Evolutionary conservation across 2,888 invertebrate species (phyloP), one percentile per base, ranked within the genome.

Genomic region (Drymonia ruficornis): DNA sequence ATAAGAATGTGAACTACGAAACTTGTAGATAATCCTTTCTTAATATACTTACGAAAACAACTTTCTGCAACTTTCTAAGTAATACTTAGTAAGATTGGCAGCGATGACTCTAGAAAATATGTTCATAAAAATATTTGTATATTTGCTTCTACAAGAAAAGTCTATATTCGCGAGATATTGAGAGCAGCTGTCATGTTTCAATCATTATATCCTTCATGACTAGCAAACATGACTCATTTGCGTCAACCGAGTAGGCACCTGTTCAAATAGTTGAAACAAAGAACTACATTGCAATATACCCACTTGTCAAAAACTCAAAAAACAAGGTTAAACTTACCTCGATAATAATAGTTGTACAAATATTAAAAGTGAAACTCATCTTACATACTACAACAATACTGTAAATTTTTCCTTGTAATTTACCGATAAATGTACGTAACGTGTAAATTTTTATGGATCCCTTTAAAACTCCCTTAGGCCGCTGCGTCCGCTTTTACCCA

Each of bases 131-230:
- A 42, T 2, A 18, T 9, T 9, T 8, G 2, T 4, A 42, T 4
- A 1, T n/a, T n/a, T n/a, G 16, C 16, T 42, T n/a, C 7, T 16
- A 42, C 3, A 0, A 42, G 18, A 2, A 42, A 18, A 13, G 15
- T 1, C 7, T 23, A 15, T 36, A 15, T 36, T 36, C 13, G n/a
- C 3, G 2, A 42, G 9, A 18, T 12, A 42, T 29, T 29, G 28
- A 15, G 18, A 43, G 40, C 36, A 34, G 9, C 28, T 49, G 36
- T 46, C 49, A 53, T 34, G 44, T 65, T 53, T 50, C 47, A 50
- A 60, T 65, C 42, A 56, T 44, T 28, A 44, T 16, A 48, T 55
- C 43, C n/a, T 52, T 54, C 43, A 44, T 44, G 23, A 44, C 38
- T 5, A 47, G 18, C 23, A 53, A 65, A 55, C 47, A 44, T 42